phyloP scores from a whole-genome alignment of 2,797 vertebrate genomes.

The Oreonectes daqikongensis region DNA sequence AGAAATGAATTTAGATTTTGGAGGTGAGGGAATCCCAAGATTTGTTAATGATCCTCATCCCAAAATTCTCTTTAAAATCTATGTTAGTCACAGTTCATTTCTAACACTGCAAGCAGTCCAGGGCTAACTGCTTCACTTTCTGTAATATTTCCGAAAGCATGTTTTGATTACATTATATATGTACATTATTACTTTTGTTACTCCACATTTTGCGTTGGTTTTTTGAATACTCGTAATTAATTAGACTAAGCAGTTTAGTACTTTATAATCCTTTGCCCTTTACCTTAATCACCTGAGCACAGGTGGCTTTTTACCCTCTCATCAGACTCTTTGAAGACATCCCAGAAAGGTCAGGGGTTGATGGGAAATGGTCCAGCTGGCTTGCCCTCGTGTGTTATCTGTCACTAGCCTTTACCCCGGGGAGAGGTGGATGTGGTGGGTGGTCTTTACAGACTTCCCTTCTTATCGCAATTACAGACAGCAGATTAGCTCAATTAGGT shows the following conservation, averaged over 20 bases:
- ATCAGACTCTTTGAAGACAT: constrained; percentile 55
- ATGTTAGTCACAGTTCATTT: too few relatives aligned
- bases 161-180: background rate
- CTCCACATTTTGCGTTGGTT: background rate
- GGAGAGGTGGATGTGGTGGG: constrained; percentile 19
- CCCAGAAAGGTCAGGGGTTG: constrained; percentile 56
- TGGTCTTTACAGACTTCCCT: constrained; percentile 25
- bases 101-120: too few relatives aligned
- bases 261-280: constrained; percentile 51
- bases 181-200: too few relatives aligned
- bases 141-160: background rate
- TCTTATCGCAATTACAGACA: constrained; percentile 35
- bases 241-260: constrained; percentile 12
- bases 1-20: background rate
- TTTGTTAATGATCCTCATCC: background rate
- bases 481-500: constrained; percentile 49
- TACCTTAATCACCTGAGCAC: constrained; percentile 53
- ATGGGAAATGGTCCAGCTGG: constrained; percentile 53
- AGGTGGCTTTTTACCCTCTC: constrained; percentile 42
- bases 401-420: constrained; percentile 22
- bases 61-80: background rate
- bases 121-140: background rate
- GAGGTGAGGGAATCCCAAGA: background rate
- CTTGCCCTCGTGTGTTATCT: constrained; percentile 43
- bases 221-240: constrained; percentile 9